phyloP scores from a whole-genome alignment of 1,140 invertebrate species.

The Dolichoris vasculosae region DNA sequence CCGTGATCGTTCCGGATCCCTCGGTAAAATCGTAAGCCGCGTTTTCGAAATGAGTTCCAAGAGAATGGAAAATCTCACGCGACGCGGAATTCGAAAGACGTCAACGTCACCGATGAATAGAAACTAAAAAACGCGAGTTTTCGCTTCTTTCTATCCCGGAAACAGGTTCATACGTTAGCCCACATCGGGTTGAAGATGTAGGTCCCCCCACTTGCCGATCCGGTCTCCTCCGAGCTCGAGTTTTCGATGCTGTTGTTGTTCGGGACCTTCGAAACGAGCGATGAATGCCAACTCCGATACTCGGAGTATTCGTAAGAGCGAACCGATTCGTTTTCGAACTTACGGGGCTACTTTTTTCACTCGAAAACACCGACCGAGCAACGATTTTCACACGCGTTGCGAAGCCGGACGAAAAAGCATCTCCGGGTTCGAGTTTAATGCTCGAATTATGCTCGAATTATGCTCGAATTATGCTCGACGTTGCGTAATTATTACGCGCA shows the following conservation, averaged over 20 bases:
- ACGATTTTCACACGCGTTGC: background rate
- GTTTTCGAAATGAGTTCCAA: background rate
- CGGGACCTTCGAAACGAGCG: background rate
- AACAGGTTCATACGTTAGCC: constrained; percentile 1
- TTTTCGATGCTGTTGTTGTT: background rate
- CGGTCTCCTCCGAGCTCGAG: background rate
- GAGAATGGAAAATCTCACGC: background rate
- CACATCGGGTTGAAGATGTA: background rate
- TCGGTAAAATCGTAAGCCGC: background rate
- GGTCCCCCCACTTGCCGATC: background rate
- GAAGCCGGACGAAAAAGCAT: background rate
- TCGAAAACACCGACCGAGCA: background rate
- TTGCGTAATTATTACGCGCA: background rate
- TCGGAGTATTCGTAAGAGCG: background rate
- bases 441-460: too few relatives aligned
- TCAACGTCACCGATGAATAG: background rate
- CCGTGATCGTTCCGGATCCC: too few relatives aligned
- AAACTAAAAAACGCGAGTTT: constrained; percentile 14
- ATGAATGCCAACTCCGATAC: background rate
- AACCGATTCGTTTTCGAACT: background rate
- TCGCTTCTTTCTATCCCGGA: background rate
- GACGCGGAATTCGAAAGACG: background rate
- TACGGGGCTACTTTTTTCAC: background rate
- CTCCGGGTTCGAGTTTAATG: too few relatives aligned
- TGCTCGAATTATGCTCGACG: background rate